A percentile compares a stretch with the other conserved stretches of the same genome.
Evolutionary conservation across 2,113 vertebrate species (phyloP).

Genomic region (Vulpes lagopus): DNA sequence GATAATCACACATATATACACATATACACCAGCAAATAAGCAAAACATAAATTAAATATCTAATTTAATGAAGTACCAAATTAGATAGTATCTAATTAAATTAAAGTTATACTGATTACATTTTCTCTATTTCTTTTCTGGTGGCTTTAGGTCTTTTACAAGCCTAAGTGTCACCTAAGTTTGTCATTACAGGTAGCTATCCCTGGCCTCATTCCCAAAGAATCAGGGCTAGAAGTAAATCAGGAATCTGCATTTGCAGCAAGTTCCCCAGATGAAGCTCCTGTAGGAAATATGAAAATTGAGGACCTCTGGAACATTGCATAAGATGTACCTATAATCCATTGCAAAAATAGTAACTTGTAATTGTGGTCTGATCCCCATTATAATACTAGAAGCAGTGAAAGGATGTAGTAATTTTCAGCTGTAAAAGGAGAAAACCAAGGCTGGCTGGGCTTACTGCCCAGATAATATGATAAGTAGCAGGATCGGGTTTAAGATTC

Average conservation of each 20-base stretch:
- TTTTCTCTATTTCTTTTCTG: not conserved
- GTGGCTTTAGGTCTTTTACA: not conserved
- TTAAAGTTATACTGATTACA: not conserved
- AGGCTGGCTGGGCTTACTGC: not conserved
- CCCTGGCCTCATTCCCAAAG: not conserved
- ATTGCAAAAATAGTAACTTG: not conserved
- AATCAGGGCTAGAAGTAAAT: not conserved
- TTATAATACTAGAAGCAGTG: not conserved
- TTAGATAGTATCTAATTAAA: not conserved
- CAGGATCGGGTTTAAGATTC: not conserved
- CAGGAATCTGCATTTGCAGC: not conserved
- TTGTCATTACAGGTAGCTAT: not conserved
- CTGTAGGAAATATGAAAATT: not conserved
- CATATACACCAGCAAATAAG: not conserved
- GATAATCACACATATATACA: not conserved
- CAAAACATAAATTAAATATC: slow-evolving; percentile 11
- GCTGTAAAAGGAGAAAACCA: not conserved
- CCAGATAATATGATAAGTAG: not conserved
- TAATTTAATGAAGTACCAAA: not conserved
- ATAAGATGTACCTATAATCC: not conserved
- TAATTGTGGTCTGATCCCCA: not conserved
- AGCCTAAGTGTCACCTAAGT: not conserved
- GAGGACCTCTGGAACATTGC: not conserved
- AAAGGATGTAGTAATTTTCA: not conserved
- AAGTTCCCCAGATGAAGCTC: not conserved